A percentile compares a stretch with the other conserved stretches of the same genome.
Conservation (phyloP, 2,113 vertebrate genomes). For the cattle (Bos taurus) region ARS-UCD2.0 NC_037357.1:138891001-138891500, state of each 20-base stretch:
- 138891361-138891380: background rate
- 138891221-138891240: rapidly evolving
- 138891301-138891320: background rate
- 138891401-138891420: background rate
- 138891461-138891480: background rate
- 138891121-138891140: background rate
- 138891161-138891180: background rate
- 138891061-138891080: background rate
- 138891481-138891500: no score
- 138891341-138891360: background rate
- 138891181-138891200: background rate
- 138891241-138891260: background rate
- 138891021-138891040: rapidly evolving
- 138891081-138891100: background rate
- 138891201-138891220: background rate
- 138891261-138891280: background rate
- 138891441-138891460: background rate
- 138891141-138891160: background rate
- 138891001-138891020: background rate
- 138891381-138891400: background rate
- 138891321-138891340: background rate
- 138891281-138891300: background rate
- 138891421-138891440: background rate
- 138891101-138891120: background rate
- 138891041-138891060: background rate